These are phyloP conservation scores for Aspidiotus destructor DNA, from an alignment of 2,888 invertebrate species.

Conservation along the genomic window DNA sequence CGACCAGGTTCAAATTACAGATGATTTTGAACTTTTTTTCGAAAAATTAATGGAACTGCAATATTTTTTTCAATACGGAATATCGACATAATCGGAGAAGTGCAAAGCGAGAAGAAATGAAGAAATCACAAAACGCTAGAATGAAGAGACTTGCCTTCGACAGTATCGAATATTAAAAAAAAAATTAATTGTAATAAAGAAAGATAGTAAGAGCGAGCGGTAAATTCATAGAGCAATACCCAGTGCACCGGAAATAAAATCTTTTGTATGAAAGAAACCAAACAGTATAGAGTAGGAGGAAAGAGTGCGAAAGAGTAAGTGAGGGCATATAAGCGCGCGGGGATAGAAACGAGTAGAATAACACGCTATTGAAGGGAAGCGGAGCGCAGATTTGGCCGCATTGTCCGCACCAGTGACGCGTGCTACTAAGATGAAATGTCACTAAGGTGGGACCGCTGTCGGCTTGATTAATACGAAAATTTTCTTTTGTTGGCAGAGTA, in stretches of 20 bases:
- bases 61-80: no score
- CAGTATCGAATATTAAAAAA: no score
- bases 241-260: conserved; percentile 29
- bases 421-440: conserved; percentile 30
- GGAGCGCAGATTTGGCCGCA: conserved; percentile 21
- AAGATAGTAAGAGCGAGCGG: not conserved
- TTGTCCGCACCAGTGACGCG: conserved; percentile 31
- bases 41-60: no score
- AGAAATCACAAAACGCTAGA: not conserved
- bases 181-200: not conserved
- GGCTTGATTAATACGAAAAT: conserved; percentile 31
- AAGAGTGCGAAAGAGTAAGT: not conserved
- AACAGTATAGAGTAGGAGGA: not conserved
- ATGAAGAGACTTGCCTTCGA: no score
- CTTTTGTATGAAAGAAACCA: conserved; percentile 14
- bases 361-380: conserved; percentile 1
- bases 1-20: no score
- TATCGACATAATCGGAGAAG: not conserved
- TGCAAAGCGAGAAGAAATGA: not conserved
- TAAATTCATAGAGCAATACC: not conserved
- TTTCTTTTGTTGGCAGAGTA: conserved; percentile 30
- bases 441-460: conserved; percentile 30
- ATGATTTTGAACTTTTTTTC: no score
- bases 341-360: conserved; percentile 3
- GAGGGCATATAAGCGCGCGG: not conserved